phyloP scores from a whole-genome alignment of 2,888 invertebrate genomes.

The Lithosia quadra region DNA sequence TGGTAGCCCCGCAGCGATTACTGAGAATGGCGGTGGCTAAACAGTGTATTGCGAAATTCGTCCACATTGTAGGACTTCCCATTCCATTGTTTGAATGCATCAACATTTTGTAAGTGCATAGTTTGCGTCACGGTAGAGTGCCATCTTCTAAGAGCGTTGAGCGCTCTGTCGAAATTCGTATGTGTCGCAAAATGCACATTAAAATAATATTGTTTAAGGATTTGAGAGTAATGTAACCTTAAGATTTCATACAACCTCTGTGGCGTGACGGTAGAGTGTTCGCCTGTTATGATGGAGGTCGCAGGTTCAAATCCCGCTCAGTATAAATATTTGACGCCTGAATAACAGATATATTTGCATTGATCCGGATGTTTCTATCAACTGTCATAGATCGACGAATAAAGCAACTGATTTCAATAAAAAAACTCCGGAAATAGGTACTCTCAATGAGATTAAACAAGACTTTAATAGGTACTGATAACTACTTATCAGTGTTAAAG shows the following conservation, averaged over 20 bases:
- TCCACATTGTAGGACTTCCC: slow-evolving; percentile 66
- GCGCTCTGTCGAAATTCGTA: slow-evolving; percentile 41
- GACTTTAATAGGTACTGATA: too few species aligned
- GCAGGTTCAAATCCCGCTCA: too few species aligned
- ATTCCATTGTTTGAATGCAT: slow-evolving; percentile 75
- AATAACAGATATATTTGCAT: too few species aligned
- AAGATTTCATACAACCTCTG: not conserved
- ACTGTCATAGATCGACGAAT: too few species aligned
- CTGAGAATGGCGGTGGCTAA: slow-evolving; percentile 26
- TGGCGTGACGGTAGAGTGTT: too few species aligned
- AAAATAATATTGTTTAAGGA: slow-evolving; percentile 19
- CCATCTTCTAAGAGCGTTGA: slow-evolving; percentile 63
- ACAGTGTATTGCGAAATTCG: slow-evolving; percentile 66
- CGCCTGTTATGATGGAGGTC: too few species aligned
- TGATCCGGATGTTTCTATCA: too few species aligned
- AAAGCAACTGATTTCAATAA: not conserved
- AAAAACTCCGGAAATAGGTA: not conserved
- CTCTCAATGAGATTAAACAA: too few species aligned
- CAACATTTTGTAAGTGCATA: slow-evolving; percentile 68
- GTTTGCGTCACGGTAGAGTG: slow-evolving; percentile 66
- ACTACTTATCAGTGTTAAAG: too few species aligned
- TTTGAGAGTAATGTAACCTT: not conserved
- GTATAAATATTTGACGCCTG: too few species aligned
- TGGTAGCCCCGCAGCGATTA: slow-evolving; percentile 49
- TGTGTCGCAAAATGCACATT: slow-evolving; percentile 39